Evolutionary conservation across 2,888 invertebrate genomes (phyloP), one percentile per base, ranked within the genome.

Genomic region (Hyalella azteca): DNA sequence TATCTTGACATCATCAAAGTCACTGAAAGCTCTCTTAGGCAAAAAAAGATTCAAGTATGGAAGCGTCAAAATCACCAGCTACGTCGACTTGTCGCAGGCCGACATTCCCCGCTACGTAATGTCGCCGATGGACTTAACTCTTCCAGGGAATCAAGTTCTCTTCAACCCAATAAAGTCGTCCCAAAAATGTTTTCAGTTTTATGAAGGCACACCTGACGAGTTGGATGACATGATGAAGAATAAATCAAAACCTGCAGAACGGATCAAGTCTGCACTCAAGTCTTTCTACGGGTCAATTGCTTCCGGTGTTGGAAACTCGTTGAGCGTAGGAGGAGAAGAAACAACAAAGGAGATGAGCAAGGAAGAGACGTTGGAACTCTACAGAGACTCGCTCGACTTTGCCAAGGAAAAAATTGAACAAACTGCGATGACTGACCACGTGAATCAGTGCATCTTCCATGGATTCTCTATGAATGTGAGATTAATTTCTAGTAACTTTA

Each of bases 391-490:
- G 7, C 19, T 66, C 36, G 66, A 66, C 19, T 22, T 66, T 22
- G 66, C 66, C n/a, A 15, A n/a, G 19, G 66, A 66, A 15, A 19
- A 9, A 0, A 32, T 66, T 36, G 29, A 36, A 9, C 13, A 36
- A 36, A 66, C 66, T 7, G 36, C 66, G 2, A 11, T 15, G 36
- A 7, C 19, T 5, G 66, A 66, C 29, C 32, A 32, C 11, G 39
- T 66, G 36, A 66, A 11, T 19, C 66, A 66, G 66, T 66, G 66
- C 26, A 22, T 66, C 66, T 66, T 66, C 36, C 29, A 32, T 36
- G 66, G 66, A 32, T 66, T 66, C 66, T 36, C 13, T 36, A 66
- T 4, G 36, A 66, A 66, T 13, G 66, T 66, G 9, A 54, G 54
- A 54, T 54, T 11, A 26, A n/a, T n/a, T n/a, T n/a, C n/a, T n/a